Conservation (phyloP, 2,797 vertebrate genomes). For the Siniperca undulata region DNA sequence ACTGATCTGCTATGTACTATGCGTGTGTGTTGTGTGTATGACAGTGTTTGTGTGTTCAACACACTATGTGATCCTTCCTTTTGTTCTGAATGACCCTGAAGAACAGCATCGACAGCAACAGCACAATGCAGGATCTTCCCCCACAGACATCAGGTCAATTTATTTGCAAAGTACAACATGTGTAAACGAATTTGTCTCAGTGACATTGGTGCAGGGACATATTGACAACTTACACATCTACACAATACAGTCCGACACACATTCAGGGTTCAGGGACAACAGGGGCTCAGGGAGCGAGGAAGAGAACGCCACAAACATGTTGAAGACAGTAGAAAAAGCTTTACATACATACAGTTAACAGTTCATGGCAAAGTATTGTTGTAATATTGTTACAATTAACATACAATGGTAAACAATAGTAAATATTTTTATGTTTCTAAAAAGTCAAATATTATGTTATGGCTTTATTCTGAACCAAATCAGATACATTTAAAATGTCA, state of each 20-base stretch:
- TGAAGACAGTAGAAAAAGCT: neutral
- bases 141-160: conserved; percentile 16
- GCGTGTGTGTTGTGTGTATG: neutral
- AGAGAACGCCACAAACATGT: conserved; percentile 1
- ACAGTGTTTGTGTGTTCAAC: neutral
- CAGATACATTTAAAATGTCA: neutral
- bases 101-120: conserved; percentile 10
- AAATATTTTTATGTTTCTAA: neutral
- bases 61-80: neutral
- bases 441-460: conserved; percentile 2
- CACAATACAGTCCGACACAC: conserved; percentile 53
- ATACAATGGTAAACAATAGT: neutral
- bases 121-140: neutral
- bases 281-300: conserved; percentile 17
- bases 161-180: conserved; percentile 56
- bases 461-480: neutral
- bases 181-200: conserved; percentile 46
- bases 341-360: conserved; percentile 1
- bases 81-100: conserved; percentile 45
- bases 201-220: conserved; percentile 58
- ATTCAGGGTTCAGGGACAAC: conserved; percentile 34
- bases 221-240: conserved; percentile 43
- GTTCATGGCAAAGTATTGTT: neutral
- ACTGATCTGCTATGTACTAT: neutral
- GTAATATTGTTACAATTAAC: neutral